These are phyloP conservation scores for Diarsia rubi DNA, from an alignment of 2,888 invertebrate species.

Conservation along the genomic window DNA sequence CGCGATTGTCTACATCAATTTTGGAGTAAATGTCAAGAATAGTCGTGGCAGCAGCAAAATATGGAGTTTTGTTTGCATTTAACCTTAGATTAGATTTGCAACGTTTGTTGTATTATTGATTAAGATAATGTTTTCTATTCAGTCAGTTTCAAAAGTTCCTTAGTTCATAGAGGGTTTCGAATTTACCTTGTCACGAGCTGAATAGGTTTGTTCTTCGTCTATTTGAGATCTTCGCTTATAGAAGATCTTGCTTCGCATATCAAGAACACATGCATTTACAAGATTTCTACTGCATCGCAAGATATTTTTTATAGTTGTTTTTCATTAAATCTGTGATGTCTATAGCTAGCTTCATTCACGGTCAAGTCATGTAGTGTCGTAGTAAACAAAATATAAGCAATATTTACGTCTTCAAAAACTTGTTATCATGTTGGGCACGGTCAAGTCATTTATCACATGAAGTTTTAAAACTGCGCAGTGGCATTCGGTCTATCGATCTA, in stretches of 20 bases:
- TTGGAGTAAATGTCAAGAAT: constrained; percentile 57
- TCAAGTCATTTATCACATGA: constrained; percentile 39
- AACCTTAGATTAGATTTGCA: constrained; percentile 20
- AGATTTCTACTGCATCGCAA: background rate
- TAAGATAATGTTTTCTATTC: background rate
- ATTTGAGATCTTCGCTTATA: too few species aligned
- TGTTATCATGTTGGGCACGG: constrained; percentile 34
- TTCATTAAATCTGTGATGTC: background rate
- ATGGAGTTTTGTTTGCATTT: constrained; percentile 42
- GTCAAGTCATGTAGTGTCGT: too few species aligned
- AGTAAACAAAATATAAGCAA: constrained; percentile 23
- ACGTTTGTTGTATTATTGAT: background rate
- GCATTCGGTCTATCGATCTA: constrained; percentile 32
- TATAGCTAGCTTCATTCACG: background rate
- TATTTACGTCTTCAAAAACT: constrained; percentile 38
- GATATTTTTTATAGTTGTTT: background rate
- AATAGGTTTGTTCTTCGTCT: too few species aligned
- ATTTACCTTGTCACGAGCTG: background rate
- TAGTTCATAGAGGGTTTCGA: background rate
- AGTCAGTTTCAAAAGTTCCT: background rate
- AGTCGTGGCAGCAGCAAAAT: constrained; percentile 29
- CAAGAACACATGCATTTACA: too few species aligned
- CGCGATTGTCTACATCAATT: constrained; percentile 57
- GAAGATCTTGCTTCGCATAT: too few species aligned
- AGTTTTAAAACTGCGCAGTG: constrained; percentile 56